Percentiles rank a stretch among this genome's conserved stretches.
Conservation (phyloP, 2,797 vertebrate genomes). For the Poecilia picta region DNA sequence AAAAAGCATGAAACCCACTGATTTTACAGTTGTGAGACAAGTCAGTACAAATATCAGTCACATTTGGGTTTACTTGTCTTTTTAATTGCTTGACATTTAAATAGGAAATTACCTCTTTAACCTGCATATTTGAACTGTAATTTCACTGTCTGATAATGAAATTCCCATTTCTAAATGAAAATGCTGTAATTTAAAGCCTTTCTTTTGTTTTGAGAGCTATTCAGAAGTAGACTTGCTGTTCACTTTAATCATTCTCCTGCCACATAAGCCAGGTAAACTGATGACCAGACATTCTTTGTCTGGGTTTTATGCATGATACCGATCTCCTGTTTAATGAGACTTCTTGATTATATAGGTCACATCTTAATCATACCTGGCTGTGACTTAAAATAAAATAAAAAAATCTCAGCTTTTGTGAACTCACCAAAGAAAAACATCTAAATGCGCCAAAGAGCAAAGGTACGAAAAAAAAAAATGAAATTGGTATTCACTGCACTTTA, state of each 20-base stretch:
- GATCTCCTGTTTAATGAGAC: not conserved
- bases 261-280: not conserved
- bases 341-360: not conserved
- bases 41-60: not conserved
- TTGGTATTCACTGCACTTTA: not conserved
- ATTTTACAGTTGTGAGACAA: not conserved
- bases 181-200: not conserved
- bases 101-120: not conserved
- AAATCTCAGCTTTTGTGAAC: not conserved
- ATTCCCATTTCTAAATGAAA: not conserved
- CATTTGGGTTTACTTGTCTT: not conserved
- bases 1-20: not conserved
- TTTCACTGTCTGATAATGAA: not conserved
- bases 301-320: not conserved
- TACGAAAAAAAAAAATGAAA: not conserved
- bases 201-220: not conserved
- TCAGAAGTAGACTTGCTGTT: not conserved
- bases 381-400: not conserved
- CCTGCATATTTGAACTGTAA: not conserved
- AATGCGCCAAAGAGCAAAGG: not conserved
- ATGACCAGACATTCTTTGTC: not conserved
- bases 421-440: not conserved
- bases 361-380: not conserved
- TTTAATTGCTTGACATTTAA: not conserved
- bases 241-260: not conserved